phyloP scores from a whole-genome alignment of 2,113 vertebrate genomes.

The Willisornis vidua region DNA sequence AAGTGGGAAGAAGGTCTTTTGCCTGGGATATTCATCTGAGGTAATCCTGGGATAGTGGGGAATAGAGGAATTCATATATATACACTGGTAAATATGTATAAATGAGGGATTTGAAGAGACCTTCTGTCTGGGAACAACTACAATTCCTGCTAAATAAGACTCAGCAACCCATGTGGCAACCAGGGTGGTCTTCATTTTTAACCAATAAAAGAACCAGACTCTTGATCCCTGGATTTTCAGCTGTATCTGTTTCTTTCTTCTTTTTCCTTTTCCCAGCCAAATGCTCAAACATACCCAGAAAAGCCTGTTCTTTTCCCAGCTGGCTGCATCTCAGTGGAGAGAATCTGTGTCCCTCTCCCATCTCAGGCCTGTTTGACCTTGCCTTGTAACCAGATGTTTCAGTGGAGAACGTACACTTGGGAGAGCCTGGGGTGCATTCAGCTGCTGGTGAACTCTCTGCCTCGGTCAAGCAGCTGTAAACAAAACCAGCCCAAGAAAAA shows the following conservation, averaged over 20 bases:
- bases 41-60: neutral
- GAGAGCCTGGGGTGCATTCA: conserved; percentile 27
- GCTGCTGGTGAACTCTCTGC: conserved; percentile 54
- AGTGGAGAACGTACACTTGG: conserved; percentile 28
- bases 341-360: conserved; percentile 21
- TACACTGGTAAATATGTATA: neutral
- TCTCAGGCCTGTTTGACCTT: conserved; percentile 20
- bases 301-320: conserved; percentile 51
- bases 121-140: neutral
- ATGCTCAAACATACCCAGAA: conserved; percentile 17
- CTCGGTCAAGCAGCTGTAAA: conserved; percentile 22
- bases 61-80: neutral
- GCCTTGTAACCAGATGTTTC: conserved; percentile 65
- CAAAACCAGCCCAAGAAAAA: conserved; percentile 59
- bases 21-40: neutral
- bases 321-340: neutral
- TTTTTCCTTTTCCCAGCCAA: conserved; percentile 42
- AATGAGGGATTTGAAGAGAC: neutral
- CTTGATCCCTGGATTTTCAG: neutral
- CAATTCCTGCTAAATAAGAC: neutral
- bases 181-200: conserved; percentile 58
- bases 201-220: neutral
- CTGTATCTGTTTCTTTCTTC: neutral
- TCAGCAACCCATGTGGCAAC: neutral
- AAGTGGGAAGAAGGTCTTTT: neutral